These are phyloP conservation scores for Bombus terrestris DNA, from an alignment of 1,140 invertebrate genomes.

Conservation along the genomic window DNA sequence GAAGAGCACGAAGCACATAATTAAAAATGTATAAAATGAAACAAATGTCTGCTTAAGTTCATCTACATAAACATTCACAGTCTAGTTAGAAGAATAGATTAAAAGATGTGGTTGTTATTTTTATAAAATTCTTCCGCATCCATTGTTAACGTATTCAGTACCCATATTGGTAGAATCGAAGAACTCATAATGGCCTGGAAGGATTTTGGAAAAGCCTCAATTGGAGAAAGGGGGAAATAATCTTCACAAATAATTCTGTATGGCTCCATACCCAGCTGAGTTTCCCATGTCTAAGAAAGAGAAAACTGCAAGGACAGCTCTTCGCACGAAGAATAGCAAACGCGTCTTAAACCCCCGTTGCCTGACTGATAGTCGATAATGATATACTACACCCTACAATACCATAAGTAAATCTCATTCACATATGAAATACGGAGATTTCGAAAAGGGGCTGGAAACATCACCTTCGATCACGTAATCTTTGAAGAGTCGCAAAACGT, in stretches of 20 bases:
- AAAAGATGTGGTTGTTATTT: neutral
- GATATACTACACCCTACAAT: neutral
- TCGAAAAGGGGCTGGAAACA: neutral
- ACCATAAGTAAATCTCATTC: neutral
- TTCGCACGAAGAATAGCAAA: neutral
- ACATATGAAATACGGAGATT: neutral
- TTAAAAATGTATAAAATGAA: too few relatives aligned
- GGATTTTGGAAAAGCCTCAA: neutral
- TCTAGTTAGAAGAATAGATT: neutral
- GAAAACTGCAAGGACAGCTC: neutral
- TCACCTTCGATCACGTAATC: neutral
- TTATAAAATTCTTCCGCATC: too few relatives aligned
- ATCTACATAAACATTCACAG: too few relatives aligned
- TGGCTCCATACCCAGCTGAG: neutral
- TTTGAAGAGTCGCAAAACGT: neutral
- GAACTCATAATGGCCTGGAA: neutral
- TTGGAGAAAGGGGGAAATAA: neutral
- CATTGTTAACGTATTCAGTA: neutral
- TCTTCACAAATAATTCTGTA: constrained; percentile 33
- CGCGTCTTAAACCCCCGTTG: neutral
- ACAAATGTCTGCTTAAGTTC: too few relatives aligned
- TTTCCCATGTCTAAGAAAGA: neutral
- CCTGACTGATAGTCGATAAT: neutral
- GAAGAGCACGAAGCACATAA: too few relatives aligned
- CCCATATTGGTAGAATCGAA: neutral